A percentile compares a stretch with the other conserved stretches of the same genome.
These are phyloP conservation scores for Nowickia ferox DNA, from an alignment of 2,888 invertebrate genomes.

Conservation along the genomic window DNA sequence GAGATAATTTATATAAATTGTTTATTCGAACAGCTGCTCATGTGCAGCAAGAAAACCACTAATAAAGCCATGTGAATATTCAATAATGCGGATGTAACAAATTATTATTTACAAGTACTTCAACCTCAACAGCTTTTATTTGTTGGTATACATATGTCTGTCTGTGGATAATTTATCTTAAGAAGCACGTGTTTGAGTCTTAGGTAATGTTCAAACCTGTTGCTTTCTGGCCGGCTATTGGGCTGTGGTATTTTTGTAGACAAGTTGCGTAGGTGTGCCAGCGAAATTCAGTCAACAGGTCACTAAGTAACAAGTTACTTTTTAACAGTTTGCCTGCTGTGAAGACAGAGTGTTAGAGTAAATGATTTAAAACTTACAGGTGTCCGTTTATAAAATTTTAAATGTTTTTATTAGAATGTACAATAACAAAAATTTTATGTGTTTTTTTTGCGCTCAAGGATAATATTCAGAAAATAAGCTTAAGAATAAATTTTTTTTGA, in stretches of 20 bases:
- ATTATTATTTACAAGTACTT: constrained; percentile 22
- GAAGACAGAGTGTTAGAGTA: constrained; percentile 3
- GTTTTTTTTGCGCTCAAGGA: too few species aligned
- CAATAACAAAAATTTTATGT: too few species aligned
- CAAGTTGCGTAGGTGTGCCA: constrained; percentile 63
- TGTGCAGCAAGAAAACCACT: constrained; percentile 42
- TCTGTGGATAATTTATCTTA: neutral
- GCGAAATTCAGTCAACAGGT: constrained; percentile 48
- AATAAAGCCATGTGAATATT: constrained; percentile 5
- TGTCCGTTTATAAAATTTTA: neutral
- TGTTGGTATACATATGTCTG: neutral
- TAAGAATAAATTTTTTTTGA: too few species aligned
- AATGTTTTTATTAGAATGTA: neutral
- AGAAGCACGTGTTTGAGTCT: constrained; percentile 55
- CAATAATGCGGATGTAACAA: constrained; percentile 36
- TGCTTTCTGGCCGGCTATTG: constrained; percentile 22
- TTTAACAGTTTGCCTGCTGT: neutral
- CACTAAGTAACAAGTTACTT: constrained; percentile 55
- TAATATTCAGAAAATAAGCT: too few species aligned
- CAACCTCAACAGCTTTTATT: neutral
- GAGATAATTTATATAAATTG: constrained; percentile 2
- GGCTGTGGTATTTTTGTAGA: neutral
- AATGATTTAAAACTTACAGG: neutral
- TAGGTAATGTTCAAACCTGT: constrained; percentile 47
- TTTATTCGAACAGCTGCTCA: constrained; percentile 50